A percentile compares a stretch with the other conserved stretches of the same genome.
Evolutionary conservation across 2,113 vertebrate genomes (phyloP).

Genomic region (Aegithalos caudatus): DNA sequence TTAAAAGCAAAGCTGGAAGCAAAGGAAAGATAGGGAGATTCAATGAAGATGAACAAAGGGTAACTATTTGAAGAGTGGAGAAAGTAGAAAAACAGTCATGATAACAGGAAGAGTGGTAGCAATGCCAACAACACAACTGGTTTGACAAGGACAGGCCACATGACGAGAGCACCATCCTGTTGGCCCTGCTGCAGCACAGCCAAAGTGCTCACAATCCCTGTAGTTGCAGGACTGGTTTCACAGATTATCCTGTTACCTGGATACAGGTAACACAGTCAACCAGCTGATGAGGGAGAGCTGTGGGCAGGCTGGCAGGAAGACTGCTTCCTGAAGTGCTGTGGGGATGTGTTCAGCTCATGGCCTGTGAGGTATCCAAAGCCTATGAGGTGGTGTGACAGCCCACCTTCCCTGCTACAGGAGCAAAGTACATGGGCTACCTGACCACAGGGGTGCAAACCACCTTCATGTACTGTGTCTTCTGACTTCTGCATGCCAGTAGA

Average conservation of each 20-base stretch:
- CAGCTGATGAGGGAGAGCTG: background rate
- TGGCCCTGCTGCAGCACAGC: background rate
- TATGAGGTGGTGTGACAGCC: background rate
- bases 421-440: background rate
- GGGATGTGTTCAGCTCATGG: background rate
- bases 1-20: background rate
- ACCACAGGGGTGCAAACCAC: background rate
- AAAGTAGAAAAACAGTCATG: background rate
- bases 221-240: background rate
- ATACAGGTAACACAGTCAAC: background rate
- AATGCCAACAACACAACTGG: background rate
- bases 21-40: background rate
- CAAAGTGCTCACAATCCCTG: background rate
- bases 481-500: background rate
- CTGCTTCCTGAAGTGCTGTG: background rate
- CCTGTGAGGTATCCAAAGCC: background rate
- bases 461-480: background rate
- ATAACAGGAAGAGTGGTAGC: background rate
- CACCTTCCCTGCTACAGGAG: background rate
- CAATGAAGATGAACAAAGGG: background rate
- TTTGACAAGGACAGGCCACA: background rate
- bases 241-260: background rate
- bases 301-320: background rate
- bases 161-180: background rate
- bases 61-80: background rate